Percentiles rank a stretch among this genome's conserved stretches.
phyloP scores from a whole-genome alignment of 2,113 vertebrate species.

The Perca flavescens region DNA sequence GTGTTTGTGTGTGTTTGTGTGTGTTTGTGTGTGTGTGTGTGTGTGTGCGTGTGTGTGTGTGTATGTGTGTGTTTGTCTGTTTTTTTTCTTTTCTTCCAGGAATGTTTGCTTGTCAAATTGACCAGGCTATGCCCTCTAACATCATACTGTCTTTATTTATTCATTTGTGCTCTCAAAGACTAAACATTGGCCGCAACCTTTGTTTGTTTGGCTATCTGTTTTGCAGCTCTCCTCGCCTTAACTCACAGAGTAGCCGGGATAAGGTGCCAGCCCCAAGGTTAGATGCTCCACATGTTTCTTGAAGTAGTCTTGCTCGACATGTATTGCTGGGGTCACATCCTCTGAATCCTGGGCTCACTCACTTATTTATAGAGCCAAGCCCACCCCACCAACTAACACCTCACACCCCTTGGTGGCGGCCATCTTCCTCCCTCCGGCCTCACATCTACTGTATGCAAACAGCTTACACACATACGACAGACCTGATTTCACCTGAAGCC shows the following conservation, averaged over 20 bases:
- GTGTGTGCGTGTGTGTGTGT: conserved; percentile 19
- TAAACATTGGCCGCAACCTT: conserved; percentile 78
- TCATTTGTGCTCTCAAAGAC: conserved; percentile 59
- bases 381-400: conserved; percentile 49
- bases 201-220: conserved; percentile 97
- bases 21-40: background rate
- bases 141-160: conserved; percentile 72
- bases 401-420: conserved; percentile 56
- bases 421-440: conserved; percentile 55
- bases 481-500: conserved; percentile 45
- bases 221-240: conserved; percentile 99
- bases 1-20: background rate
- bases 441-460: conserved; percentile 45
- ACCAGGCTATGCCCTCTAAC: conserved; percentile 88
- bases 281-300: conserved; percentile 90
- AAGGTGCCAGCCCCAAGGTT: conserved; percentile 98
- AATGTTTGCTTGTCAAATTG: conserved; percentile 85
- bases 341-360: conserved; percentile 78
- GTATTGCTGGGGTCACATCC: conserved; percentile 81
- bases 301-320: conserved; percentile 87
- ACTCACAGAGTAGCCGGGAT: conserved; percentile 98
- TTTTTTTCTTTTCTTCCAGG: conserved; percentile 1
- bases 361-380: conserved; percentile 78
- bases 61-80: background rate
- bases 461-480: conserved; percentile 38